Conservation (phyloP, 1,140 invertebrate genomes). For the Holcopasites calliopsidis region DNA sequence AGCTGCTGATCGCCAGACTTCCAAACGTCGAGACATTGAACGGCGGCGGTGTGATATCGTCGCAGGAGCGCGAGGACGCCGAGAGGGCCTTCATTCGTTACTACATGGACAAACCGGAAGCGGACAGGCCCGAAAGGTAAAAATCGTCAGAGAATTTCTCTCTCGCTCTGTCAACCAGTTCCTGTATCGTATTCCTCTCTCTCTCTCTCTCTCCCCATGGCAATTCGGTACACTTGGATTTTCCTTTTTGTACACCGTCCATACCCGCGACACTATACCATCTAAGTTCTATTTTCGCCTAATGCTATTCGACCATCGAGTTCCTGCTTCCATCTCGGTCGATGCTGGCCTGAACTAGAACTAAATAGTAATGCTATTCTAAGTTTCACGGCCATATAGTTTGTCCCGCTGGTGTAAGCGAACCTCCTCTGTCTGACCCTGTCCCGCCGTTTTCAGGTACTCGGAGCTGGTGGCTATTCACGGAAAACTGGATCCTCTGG, state of each 20-base stretch:
- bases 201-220: background rate
- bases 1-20: conserved; percentile 91
- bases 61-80: conserved; percentile 93
- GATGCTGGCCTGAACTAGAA: conserved; percentile 20
- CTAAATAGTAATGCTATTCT: conserved; percentile 55
- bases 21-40: conserved; percentile 92
- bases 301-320: background rate
- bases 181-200: background rate
- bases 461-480: conserved; percentile 89
- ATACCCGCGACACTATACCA: background rate
- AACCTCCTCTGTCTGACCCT: conserved; percentile 47
- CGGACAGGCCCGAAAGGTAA: conserved; percentile 87
- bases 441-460: conserved; percentile 82
- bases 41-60: conserved; percentile 90
- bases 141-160: background rate
- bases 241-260: no score
- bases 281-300: background rate
- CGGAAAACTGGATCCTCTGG: conserved; percentile 92
- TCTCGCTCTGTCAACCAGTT: background rate
- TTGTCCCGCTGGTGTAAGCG: background rate
- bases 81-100: conserved; percentile 95
- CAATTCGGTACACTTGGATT: background rate
- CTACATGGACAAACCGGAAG: conserved; percentile 92
- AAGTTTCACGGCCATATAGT: conserved; percentile 49
- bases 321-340: conserved; percentile 15